These are phyloP conservation scores for Eonycteris spelaea DNA, from an alignment of 2,113 vertebrate genomes.

Conservation along the genomic window DNA sequence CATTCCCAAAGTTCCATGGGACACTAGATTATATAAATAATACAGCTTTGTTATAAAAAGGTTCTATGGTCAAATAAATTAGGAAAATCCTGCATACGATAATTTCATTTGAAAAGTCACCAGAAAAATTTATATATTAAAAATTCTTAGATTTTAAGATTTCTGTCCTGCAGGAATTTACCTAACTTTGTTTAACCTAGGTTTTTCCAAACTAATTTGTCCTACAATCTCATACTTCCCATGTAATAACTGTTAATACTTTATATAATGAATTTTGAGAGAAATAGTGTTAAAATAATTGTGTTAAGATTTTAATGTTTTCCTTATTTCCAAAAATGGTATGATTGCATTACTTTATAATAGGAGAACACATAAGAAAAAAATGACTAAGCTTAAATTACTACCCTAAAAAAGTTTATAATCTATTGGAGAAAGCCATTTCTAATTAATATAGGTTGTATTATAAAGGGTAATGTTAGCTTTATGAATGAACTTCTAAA, in stretches of 20 bases:
- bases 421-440: background rate
- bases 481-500: background rate
- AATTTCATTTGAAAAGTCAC: background rate
- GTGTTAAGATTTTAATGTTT: background rate
- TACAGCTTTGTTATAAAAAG: background rate
- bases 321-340: background rate
- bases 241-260: background rate
- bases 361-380: background rate
- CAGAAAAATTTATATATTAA: background rate
- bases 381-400: background rate
- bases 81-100: background rate
- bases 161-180: background rate
- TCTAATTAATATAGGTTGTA: background rate
- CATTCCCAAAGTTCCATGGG: background rate
- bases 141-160: background rate
- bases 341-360: background rate
- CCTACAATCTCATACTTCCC: background rate
- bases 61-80: background rate
- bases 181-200: background rate
- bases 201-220: background rate
- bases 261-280: background rate
- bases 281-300: background rate
- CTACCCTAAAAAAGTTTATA: background rate
- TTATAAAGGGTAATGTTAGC: background rate
- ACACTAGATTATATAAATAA: too few species aligned